Evolutionary conservation across 2,888 invertebrate species (phyloP), one percentile per base, ranked within the genome.

Genomic region (Catocala nupta): DNA sequence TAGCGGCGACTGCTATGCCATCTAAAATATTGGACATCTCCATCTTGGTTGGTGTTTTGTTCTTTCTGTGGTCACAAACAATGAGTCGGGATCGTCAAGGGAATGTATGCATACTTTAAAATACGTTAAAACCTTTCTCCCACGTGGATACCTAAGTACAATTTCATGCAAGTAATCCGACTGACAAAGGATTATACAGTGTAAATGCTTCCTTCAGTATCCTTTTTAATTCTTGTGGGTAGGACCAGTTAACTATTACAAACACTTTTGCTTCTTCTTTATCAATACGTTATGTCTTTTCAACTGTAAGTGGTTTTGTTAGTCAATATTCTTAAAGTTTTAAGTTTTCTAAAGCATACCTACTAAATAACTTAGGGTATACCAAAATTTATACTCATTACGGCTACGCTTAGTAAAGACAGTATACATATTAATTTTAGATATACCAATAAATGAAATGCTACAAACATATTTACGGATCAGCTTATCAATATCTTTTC

Each of bases 1-100:
- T 92, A 88, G 90, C 92, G 87, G 88, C 90, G 90, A 92, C 88
- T 91, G 93, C 93, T 92, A 91, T 93, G 93, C 93, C 92, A 94
- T 93, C 93, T 93, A 92, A 94, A 94, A 94, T 94, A 94, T 94
- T 93, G 93, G 93, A 94, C 93, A 94, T 93, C 93, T 93, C 93
- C 92, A 94, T 94, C 93, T 93, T 85, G 87, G 87, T 84, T 89
- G 88, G 82, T 84, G 90, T 93, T 93, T 92, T 93, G 91, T 83
- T 93, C 89, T 92, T 93, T 88, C 90, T 92, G 87, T 91, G 83
- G 80, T 84, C 86, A 86, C 87, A 88, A 92, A 93, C 93, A 93
- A 94, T 93, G 92, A 93, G 90, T 85, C 88, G 90, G 90, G 85
- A 88, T 89, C 89, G 90, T 89, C 91, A 91, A 86, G 90, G 88